A percentile compares a stretch with the other conserved stretches of the same genome.
These are phyloP conservation scores for Criorhina ranunculi DNA, from an alignment of 2,888 invertebrate species.

Conservation along the genomic window DNA sequence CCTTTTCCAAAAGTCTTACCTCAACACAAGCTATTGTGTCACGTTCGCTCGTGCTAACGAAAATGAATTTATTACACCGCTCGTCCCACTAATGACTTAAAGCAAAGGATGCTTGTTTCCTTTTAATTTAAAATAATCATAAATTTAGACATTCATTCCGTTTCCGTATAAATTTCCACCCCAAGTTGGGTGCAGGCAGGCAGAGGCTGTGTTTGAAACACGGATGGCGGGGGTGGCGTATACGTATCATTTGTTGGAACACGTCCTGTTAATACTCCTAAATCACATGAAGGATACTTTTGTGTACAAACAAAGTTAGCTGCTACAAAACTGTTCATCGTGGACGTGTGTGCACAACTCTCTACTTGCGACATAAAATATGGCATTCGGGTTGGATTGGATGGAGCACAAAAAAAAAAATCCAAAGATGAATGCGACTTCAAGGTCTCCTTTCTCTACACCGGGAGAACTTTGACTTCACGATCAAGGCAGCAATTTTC, in stretches of 20 bases:
- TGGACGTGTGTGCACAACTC: slow-evolving; percentile 40
- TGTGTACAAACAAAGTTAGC: slow-evolving; percentile 60
- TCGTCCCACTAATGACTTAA: slow-evolving; percentile 68
- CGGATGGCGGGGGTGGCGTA: not conserved
- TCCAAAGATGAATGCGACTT: slow-evolving; percentile 69
- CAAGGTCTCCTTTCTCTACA: slow-evolving; percentile 58
- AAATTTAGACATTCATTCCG: slow-evolving; percentile 84
- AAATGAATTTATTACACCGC: slow-evolving; percentile 74
- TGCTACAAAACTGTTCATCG: slow-evolving; percentile 38
- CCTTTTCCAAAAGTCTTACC: slow-evolving; percentile 36
- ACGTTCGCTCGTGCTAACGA: slow-evolving; percentile 59
- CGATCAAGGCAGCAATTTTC: slow-evolving; percentile 74
- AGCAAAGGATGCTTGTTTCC: slow-evolving; percentile 79
- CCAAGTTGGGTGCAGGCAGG: not conserved
- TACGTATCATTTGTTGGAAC: slow-evolving; percentile 70
- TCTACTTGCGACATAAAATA: slow-evolving; percentile 54
- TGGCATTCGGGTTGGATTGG: slow-evolving; percentile 43
- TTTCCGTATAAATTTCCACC: slow-evolving; percentile 68
- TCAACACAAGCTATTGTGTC: slow-evolving; percentile 66
- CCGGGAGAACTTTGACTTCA: slow-evolving; percentile 65
- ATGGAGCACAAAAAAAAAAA: slow-evolving; percentile 73
- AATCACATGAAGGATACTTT: slow-evolving; percentile 75
- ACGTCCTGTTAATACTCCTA: slow-evolving; percentile 75
- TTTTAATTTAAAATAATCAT: slow-evolving; percentile 84
- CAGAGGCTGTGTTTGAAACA: slow-evolving; percentile 29